phyloP scores from a whole-genome alignment of 1,140 invertebrate species.

The Drosophila gunungcola region DNA sequence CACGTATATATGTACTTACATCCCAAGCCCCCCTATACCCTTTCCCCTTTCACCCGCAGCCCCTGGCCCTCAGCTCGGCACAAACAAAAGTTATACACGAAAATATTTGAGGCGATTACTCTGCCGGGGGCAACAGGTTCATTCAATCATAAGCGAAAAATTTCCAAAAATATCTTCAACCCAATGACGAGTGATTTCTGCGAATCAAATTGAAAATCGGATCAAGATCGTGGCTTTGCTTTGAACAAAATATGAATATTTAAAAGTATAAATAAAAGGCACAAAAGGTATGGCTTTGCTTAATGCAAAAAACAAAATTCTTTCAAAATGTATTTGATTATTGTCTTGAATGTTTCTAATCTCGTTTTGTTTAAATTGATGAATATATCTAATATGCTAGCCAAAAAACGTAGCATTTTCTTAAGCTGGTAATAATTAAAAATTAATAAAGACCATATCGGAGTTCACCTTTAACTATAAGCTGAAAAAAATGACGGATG shows the following conservation, averaged over 20 bases:
- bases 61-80: not conserved
- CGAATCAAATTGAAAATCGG: not conserved
- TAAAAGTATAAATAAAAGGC: not conserved
- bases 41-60: not conserved
- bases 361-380: too few relatives aligned
- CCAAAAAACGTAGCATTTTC: too few relatives aligned
- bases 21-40: not conserved
- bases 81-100: conserved; percentile 41
- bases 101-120: conserved; percentile 47
- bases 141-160: conserved; percentile 10
- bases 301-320: too few relatives aligned
- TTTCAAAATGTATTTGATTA: too few relatives aligned
- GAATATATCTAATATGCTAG: too few relatives aligned
- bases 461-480: too few relatives aligned
- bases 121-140: conserved; percentile 22
- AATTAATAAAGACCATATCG: too few relatives aligned
- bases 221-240: not conserved
- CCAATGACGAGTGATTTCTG: not conserved
- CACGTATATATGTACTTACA: not conserved
- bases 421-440: too few relatives aligned
- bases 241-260: not conserved
- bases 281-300: too few relatives aligned
- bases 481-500: too few relatives aligned
- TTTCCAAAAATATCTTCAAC: not conserved
- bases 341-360: too few relatives aligned